Percentiles rank a stretch among this genome's conserved stretches.
phyloP scores from a whole-genome alignment of 2,888 invertebrate genomes.

The Diaperis boleti region DNA sequence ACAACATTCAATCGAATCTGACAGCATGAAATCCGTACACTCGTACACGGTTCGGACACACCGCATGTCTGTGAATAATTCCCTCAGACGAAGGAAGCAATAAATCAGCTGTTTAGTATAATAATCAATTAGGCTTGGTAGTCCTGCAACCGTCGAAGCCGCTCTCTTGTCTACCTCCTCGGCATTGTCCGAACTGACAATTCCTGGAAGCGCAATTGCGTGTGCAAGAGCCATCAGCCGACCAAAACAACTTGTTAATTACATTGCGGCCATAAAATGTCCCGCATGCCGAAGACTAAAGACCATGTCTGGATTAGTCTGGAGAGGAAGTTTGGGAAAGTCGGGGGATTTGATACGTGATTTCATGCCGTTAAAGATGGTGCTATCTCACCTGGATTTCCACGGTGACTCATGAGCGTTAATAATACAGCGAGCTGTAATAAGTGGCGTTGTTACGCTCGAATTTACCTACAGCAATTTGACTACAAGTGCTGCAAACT shows the following conservation, averaged over 20 bases:
- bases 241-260: conserved; percentile 35
- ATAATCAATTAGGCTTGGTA: conserved; percentile 54
- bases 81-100: conserved; percentile 50
- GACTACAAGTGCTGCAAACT: conserved; percentile 50
- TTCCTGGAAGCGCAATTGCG: conserved; percentile 34
- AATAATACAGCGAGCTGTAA: conserved; percentile 56
- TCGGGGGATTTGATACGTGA: conserved; percentile 49
- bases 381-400: conserved; percentile 55
- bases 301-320: conserved; percentile 35
- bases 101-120: conserved; percentile 53
- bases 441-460: conserved; percentile 51
- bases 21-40: conserved; percentile 11
- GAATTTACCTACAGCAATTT: conserved; percentile 48
- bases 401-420: conserved; percentile 57
- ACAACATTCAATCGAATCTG: conserved; percentile 4
- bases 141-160: conserved; percentile 27
- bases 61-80: conserved; percentile 51
- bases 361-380: conserved; percentile 51
- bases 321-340: conserved; percentile 36
- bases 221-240: conserved; percentile 31
- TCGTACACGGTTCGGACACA: not conserved
- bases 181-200: conserved; percentile 31
- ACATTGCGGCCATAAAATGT: conserved; percentile 23
- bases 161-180: conserved; percentile 11
- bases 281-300: conserved; percentile 33